Evolutionary conservation across 2,113 vertebrate species (phyloP), one percentile per base, ranked within the genome.

Genomic region (Stictonetta naevosa): DNA sequence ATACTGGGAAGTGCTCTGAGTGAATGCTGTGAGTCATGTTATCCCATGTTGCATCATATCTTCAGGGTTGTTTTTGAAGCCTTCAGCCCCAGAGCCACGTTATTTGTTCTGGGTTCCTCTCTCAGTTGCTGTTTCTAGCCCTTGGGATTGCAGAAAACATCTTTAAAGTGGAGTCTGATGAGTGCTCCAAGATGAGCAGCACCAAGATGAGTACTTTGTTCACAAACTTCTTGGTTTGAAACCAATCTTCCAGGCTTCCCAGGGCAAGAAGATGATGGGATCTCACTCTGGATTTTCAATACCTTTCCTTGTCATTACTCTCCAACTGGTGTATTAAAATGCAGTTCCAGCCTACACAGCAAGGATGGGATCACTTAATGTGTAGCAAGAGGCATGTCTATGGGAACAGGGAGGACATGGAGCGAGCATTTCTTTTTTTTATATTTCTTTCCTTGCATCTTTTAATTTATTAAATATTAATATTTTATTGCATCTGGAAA

Each of bases 401-500:
- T 88, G 67, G 75, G 48, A 75, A 33, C 6, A 53, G 68, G 62
- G 77, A 44, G 84, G 31, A 67, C 6, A 4, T 16, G 38, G 40
- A 93, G 13, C 0, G 21, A 78, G 10, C 42, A 31, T 42, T 73
- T 50, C 19, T 64, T n/a, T 69, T 69, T 90, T 86, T 78, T 33
- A 56, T 78, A 71, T 78, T 89, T 96, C 36, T 91, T 87, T 84
- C 52, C 42, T 81, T 91, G 84, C 40, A 86, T 89, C 62, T 96
- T 94, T 96, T 73, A 94, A 89, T 95, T 94, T 94, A 96, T 95
- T 92, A 93, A 92, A 92, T 93, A 94, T 97, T 89, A 91, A 97
- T 95, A 94, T 94, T 94, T 95, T 80, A 90, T 87, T 91, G 60
- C 62, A 88, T 76, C 77, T 95, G 71, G 63, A 93, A 95, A 94